Conservation (phyloP, 35 echinoderm and acorn worm species). For the Anneissia japonica region DNA sequence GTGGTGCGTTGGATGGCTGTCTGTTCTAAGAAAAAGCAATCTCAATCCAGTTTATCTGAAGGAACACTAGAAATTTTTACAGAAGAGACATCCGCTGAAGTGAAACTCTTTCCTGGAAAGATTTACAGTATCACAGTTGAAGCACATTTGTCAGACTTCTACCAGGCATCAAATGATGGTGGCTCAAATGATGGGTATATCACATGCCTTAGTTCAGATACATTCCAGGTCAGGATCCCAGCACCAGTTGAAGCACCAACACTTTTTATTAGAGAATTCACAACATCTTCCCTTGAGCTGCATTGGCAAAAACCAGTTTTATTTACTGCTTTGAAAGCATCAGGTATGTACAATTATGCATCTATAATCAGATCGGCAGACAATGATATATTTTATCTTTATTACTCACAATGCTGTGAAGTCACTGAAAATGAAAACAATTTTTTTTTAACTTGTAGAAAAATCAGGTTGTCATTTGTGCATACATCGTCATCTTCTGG, state of each 20-base stretch:
- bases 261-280: neutral
- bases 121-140: neutral
- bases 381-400: too few species aligned
- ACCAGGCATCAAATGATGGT: neutral
- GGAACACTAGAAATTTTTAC: neutral
- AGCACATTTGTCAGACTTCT: neutral
- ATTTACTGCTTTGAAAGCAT: neutral
- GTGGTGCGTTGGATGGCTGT: neutral
- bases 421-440: too few species aligned
- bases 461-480: neutral
- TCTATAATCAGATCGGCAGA: too few species aligned
- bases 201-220: constrained; percentile 2
- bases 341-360: constrained; percentile 7
- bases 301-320: constrained; percentile 11
- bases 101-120: neutral
- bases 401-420: too few species aligned
- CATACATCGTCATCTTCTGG: constrained; percentile 47
- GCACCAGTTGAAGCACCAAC: neutral
- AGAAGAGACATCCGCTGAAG: neutral
- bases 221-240: neutral
- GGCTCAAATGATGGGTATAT: neutral
- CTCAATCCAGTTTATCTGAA: neutral
- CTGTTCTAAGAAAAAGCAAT: neutral
- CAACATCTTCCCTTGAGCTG: neutral
- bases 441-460: constrained; percentile 1